Evolutionary conservation across 2,797 vertebrate species (phyloP), one percentile per base, ranked within the genome.

Genomic region (Esox lucius): DNA sequence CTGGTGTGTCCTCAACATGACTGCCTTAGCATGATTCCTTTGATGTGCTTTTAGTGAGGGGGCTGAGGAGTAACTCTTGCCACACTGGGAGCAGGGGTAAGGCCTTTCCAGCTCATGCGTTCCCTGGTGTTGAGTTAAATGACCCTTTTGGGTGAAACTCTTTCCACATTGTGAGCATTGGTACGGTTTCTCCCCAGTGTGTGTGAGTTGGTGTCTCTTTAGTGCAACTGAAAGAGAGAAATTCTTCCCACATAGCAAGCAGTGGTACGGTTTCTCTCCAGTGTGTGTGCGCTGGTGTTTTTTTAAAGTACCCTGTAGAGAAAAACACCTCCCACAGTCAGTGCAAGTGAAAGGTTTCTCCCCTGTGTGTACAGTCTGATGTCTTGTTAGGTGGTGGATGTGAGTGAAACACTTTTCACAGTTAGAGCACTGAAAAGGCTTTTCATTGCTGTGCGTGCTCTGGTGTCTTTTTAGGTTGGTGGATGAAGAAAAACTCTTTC

Each of bases 121-220:
- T 15, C 64, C 26, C 16, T 66, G 64, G 31, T 66, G 64, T 31
- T 66, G 64, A 31, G 64, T 66, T 66, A 66, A 66, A 17, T 66
- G 64, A 66, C 64, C 64, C 64, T 66, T 66, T 33, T 66, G 64
- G 31, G 64, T 66, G 28, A 66, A 66, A 16, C 64, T 17, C 64
- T 66, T 66, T 16, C 28, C 64, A 28, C 64, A 66, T 31, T 66
- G 61, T 28, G 64, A 19, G 6, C 64, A 66, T 9, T 66, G 28
- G 15, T 31, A 66, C 0, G 64, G 64, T 31, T 66, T 66, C 64
- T 66, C 64, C 9, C 64, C 64, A 19, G 64, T 66, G 64, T 66
- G 64, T 28, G 26, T 33, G 31, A 66, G 28, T 28, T 66, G 28
- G 28, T 66, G 64, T 35, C 64, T 66, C 64, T 66, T 66, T 26